Conservation (phyloP, 2,888 invertebrate species). For the Macrosiphum euphorbiae region DNA sequence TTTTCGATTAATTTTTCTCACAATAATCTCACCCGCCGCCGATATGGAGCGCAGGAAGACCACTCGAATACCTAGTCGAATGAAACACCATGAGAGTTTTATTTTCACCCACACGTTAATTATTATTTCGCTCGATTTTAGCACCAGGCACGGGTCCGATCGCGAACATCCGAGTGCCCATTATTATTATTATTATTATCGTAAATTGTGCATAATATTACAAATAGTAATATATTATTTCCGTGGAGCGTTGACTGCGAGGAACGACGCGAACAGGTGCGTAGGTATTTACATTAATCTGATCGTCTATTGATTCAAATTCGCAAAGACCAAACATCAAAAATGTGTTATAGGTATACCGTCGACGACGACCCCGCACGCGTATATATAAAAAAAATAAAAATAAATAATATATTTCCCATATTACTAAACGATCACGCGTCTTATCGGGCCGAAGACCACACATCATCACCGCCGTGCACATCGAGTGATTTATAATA, state of each 20-base stretch:
- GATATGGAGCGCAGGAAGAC: not conserved
- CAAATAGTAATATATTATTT: not conserved
- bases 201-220: not conserved
- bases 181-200: not conserved
- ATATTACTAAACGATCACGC: not conserved
- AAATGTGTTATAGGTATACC: not conserved
- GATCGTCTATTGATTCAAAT: not conserved
- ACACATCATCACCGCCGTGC: conserved; percentile 27
- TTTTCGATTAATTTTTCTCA: conserved; percentile 57
- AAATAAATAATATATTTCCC: not conserved
- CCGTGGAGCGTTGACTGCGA: not conserved
- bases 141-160: not conserved
- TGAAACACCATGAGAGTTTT: conserved; percentile 31
- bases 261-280: not conserved
- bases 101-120: not conserved
- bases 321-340: not conserved
- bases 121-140: not conserved
- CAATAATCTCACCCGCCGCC: not conserved
- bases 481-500: conserved; percentile 43
- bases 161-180: not conserved
- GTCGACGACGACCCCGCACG: not conserved
- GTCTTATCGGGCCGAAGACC: conserved; percentile 39
- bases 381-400: not conserved
- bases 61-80: not conserved
- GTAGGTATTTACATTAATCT: not conserved